Evolutionary conservation across 2,888 invertebrate species (phyloP), one percentile per base, ranked within the genome.

Genomic region (Idaea aversata): DNA sequence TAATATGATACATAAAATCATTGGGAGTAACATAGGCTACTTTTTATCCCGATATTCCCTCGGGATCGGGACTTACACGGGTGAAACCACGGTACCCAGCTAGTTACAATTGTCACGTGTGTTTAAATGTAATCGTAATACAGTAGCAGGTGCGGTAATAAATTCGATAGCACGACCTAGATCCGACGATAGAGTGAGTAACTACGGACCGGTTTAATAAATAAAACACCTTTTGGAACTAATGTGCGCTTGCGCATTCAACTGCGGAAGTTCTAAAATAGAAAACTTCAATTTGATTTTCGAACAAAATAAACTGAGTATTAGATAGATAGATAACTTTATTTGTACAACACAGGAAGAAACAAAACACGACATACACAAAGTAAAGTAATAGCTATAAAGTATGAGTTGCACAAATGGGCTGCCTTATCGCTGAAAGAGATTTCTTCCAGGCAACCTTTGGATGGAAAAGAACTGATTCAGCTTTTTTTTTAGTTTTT

Each of bases 141-240:
- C 69, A 67, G 67, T 69, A 66, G 74, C 82, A 80, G 78, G 78
- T 80, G 77, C 74, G 69, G 72, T 57, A 63, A 74, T 71, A 74
- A 75, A 80, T 75, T 73, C 70, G 77, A 82, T 79, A 80, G 76
- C 77, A 76, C 76, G 86, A 75, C 86, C 86, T 84, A 86, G 81
- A 83, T 86, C 76, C 70, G 64, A 66, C 77, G 71, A 74, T 77
- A 73, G 71, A 67, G 61, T 66, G 61, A 57, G 59, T 66, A 67
- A 67, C 4, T 10, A 47, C 47, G 13, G 13, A 47, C 47, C 47
- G 47, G 47, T 47, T 47, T 13, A 47, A 13, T 25, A 25, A 47
- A 10, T 47, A 47, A 47, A 47, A 47, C 47, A 47, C 47, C 47
- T 47, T 47, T 4, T 47, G 47, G 47, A 47, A 47, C 47, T 47